These are phyloP conservation scores for Nomada ruficornis DNA, from an alignment of 2,888 invertebrate genomes.

Conservation along the genomic window DNA sequence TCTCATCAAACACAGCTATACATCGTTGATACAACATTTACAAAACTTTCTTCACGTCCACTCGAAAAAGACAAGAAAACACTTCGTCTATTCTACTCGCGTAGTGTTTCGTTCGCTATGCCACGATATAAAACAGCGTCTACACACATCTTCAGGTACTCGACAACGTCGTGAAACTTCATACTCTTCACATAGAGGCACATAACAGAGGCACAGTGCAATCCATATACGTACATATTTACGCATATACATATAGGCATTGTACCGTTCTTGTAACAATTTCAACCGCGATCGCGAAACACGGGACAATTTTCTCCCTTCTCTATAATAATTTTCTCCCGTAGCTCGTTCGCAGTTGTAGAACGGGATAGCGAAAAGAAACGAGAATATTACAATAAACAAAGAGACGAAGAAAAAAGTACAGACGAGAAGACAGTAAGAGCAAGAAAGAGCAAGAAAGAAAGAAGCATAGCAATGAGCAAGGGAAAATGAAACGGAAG, in stretches of 20 bases:
- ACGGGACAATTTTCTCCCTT: slow-evolving; percentile 19
- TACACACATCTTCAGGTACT: neutral
- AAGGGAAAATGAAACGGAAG: neutral
- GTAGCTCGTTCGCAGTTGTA: no score
- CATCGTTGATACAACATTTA: neutral
- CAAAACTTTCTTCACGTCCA: neutral
- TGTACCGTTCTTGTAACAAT: neutral
- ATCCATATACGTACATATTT: slow-evolving; percentile 25
- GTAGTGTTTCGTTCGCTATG: neutral
- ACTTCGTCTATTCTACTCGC: slow-evolving; percentile 9
- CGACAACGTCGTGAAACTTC: neutral
- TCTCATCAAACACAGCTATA: neutral
- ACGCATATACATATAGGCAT: neutral
- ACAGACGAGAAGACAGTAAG: neutral
- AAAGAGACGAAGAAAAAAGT: neutral
- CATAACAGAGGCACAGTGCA: slow-evolving; percentile 12
- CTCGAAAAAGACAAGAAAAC: neutral
- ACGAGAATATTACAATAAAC: neutral
- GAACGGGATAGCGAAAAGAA: neutral
- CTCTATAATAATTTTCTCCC: neutral
- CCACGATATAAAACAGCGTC: neutral
- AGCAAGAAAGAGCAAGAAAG: neutral
- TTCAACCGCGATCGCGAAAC: neutral
- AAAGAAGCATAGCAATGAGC: neutral
- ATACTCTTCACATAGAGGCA: neutral